Evolutionary conservation across 2,888 invertebrate species (phyloP), one percentile per base, ranked within the genome.

Genomic region (Phengaris alcon): DNA sequence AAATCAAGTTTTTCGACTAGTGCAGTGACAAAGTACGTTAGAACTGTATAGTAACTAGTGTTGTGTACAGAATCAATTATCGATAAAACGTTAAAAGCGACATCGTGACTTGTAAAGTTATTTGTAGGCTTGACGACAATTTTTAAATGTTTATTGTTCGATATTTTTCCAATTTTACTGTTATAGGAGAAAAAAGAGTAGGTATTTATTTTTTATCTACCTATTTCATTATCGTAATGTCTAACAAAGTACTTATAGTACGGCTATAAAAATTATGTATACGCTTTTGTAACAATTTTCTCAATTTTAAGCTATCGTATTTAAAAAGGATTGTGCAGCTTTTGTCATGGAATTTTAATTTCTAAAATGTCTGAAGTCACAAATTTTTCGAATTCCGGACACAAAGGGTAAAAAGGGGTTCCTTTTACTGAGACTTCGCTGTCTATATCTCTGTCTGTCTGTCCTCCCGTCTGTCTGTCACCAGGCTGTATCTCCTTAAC

Each of bases 21-120:
- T 35, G 22, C 51, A 54, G 72, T 35, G 22, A 72, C 72, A 13
- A 13, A 10, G 7, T 35, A 6, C 35, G 44, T 6, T 35, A 6
- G 15, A 15, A 72, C 69, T 48, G 51, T 44, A 46, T 59, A 51
- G 48, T 12, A 12, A 13, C 55, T 55, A 69, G 69, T 69, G 75
- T 69, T 55, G 75, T 75, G 55, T 15, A 22, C 22, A 15, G 15
- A 46, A 57, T 22, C 22, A 75, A 69, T 75, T 75, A 69, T 75
- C 69, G 75, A 75, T 75, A 69, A 69, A 44, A 69, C 46, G 57
- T 55, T 68, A 75, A 75, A 69, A 75, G 12, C 15, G 52, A 68
- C 64, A 68, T 74, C 52, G 55, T 69, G 15, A 59, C n/a, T 2
- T 52, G 54, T 54, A 12, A 22, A 51, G 70, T 22, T 70, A 48